phyloP scores from a whole-genome alignment of 2,797 vertebrate genomes.

The Gallinago nigripennis region DNA sequence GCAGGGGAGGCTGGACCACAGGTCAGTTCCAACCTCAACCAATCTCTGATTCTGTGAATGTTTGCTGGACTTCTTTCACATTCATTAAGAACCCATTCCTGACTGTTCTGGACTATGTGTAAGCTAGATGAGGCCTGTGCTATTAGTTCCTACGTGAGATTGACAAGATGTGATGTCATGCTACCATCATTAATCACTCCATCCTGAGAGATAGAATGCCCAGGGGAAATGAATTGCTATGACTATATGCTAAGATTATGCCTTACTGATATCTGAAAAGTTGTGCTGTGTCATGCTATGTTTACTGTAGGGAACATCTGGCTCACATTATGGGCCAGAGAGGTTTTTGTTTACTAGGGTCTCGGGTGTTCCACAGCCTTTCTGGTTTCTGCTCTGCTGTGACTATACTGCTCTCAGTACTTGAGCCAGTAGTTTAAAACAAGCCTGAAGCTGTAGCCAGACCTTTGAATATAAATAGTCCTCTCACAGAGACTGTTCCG shows the following conservation, averaged over 20 bases:
- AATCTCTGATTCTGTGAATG: not conserved
- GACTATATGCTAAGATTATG: not conserved
- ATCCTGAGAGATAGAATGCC: not conserved
- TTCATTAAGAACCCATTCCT: not conserved
- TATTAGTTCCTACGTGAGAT: not conserved
- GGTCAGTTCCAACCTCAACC: not conserved
- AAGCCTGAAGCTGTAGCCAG: not conserved
- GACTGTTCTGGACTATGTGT: not conserved
- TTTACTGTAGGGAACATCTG: not conserved
- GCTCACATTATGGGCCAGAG: not conserved
- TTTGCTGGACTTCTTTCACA: not conserved
- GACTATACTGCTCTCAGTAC: not conserved
- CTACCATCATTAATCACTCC: not conserved
- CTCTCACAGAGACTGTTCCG: not conserved
- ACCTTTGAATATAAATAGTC: not conserved
- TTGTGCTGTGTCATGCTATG: not conserved
- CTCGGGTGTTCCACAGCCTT: not conserved
- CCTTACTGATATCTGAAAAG: not conserved
- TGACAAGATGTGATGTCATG: not conserved
- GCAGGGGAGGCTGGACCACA: not conserved
- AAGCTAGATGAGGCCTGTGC: not conserved
- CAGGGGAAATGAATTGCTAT: not conserved
- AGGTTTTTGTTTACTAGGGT: not conserved
- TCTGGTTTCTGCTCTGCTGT: not conserved
- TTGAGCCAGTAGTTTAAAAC: not conserved